These are phyloP conservation scores for Cecropterus lyciades DNA, from an alignment of 1,140 invertebrate genomes.

Conservation along the genomic window DNA sequence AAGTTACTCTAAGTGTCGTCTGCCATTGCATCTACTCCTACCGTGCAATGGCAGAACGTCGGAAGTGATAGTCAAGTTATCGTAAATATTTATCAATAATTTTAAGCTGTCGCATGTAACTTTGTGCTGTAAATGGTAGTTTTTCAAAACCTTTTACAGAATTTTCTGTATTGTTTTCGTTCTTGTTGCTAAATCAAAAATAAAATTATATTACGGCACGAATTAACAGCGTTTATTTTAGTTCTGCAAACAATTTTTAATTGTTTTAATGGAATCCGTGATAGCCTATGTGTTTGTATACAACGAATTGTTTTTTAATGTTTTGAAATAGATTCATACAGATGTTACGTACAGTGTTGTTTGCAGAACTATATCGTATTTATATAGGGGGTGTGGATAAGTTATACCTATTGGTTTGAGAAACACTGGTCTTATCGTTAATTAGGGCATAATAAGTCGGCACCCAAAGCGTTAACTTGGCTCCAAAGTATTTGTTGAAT, in stretches of 20 bases:
- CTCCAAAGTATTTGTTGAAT: conserved; percentile 83
- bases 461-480: conserved; percentile 78
- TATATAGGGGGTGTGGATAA: conserved; percentile 42
- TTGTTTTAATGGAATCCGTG: conserved; percentile 28
- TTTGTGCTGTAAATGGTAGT: conserved; percentile 42
- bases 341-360: conserved; percentile 32
- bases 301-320: conserved; percentile 38
- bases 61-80: conserved; percentile 46
- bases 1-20: conserved; percentile 51
- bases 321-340: conserved; percentile 34
- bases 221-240: conserved; percentile 35
- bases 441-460: conserved; percentile 78
- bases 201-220: conserved; percentile 43
- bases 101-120: conserved; percentile 37
- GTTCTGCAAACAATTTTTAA: conserved; percentile 30
- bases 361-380: conserved; percentile 39
- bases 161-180: not conserved
- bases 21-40: conserved; percentile 35
- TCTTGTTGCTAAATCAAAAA: conserved; percentile 31
- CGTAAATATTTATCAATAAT: conserved; percentile 40
- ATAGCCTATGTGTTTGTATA: conserved; percentile 41
- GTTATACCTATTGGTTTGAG: conserved; percentile 64
- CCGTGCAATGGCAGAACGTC: conserved; percentile 30
- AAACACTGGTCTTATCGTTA: conserved; percentile 79
- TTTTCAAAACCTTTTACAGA: conserved; percentile 19